Evolutionary conservation across 1,140 invertebrate genomes (phyloP), one percentile per base, ranked within the genome.

Genomic region (Palaemon carinicauda): DNA sequence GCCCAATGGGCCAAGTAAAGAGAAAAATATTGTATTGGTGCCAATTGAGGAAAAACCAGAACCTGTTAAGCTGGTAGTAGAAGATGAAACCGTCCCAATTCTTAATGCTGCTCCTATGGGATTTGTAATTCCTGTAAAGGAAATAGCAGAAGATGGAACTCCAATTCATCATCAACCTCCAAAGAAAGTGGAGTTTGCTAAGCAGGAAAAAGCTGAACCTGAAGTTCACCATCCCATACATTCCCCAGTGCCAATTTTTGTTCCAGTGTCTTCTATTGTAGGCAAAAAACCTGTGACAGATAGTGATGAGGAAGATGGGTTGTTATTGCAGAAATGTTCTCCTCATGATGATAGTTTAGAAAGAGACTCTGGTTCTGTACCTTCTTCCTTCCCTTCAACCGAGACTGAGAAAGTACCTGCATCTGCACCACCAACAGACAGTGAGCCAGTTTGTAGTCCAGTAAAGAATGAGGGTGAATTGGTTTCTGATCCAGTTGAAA

Each of bases 261-360:
- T 86, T 24, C 84, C 84, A 53, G 50, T 73, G 1, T 60, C 84
- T 33, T 69, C 15, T 33, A 12, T 31, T 69, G 65, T 69, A 41
- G 3, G 19, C 27, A 86, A 86, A 41, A 86, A 80, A 19, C 77
- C 84, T 56, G 65, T 80, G 31, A 24, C 78, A 24, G 31, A 78
- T 0, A 86, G 84, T 74, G 84, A 86, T 56, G 84, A 86, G 29
- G 84, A 86, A 53, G 84, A 86, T 73, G 84, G 84, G n/a, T 65
- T 86, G 27, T 51, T 86, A 41, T 33, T 86, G 27, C 77, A 80
- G 24, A 75, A 86, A 51, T 80, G 77, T 53, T 0, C 69, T 10
- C 84, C 84, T 12, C 24, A 80, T 7, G 84, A 86, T 74, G 77
- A 80, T 33, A 86, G 84, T 31, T 51, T 86, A n/a, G 78, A 80